These are phyloP conservation scores for Chionis minor DNA, from an alignment of 2,113 vertebrate genomes.

Conservation along the genomic window DNA sequence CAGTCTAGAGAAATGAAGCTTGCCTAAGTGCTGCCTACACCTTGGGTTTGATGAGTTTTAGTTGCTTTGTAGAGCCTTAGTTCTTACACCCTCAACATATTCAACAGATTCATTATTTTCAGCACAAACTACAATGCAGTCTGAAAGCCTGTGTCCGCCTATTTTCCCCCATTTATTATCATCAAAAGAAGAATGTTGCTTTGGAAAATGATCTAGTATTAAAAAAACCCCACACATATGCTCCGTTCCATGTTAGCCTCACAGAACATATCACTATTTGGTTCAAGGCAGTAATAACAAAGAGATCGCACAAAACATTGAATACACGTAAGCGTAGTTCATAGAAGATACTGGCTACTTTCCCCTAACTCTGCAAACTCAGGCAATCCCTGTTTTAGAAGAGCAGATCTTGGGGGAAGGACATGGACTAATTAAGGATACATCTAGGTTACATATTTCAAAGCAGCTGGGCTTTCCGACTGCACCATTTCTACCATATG, in stretches of 20 bases:
- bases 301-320: neutral
- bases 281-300: neutral
- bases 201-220: neutral
- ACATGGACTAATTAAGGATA: conserved; percentile 13
- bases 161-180: neutral
- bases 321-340: neutral
- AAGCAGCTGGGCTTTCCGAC: conserved; percentile 29
- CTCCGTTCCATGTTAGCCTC: neutral
- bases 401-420: conserved; percentile 14
- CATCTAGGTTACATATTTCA: neutral
- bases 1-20: neutral
- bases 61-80: neutral
- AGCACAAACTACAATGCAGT: neutral
- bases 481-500: conserved; percentile 50
- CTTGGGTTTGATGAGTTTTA: neutral
- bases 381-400: neutral
- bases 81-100: neutral
- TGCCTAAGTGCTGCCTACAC: neutral
- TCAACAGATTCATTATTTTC: neutral
- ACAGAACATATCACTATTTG: neutral
- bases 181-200: neutral
- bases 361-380: neutral
- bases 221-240: neutral
- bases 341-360: neutral
- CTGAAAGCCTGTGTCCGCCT: neutral